Evolutionary conservation across 37 sponge, comb jelly and placozoan species (phyloP), one percentile per base, ranked within the genome.

Genomic region (Sycon ciliatum): DNA sequence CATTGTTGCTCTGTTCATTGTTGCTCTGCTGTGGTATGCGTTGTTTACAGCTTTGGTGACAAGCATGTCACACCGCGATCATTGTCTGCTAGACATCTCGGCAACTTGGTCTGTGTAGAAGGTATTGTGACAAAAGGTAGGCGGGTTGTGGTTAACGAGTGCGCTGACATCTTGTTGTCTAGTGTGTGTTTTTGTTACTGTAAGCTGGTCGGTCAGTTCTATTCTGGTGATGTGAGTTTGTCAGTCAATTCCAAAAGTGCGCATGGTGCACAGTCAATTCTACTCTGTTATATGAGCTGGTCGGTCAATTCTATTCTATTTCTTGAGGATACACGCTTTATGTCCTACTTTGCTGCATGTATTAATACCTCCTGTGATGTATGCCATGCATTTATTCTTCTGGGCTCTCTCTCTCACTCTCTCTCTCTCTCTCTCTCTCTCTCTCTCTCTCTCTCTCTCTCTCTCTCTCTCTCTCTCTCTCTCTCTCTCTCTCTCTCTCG

Each of bases 81-180:
- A 20, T 73, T 96, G 13, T 76, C 87, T n/a, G 79, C 93, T 56
- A 74, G 76, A 16, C 36, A 71, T 55, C 78, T 96, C 38, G 90
- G 90, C 63, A 86, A 79, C 54, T 74, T 96, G 28, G 84, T 96
- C 29, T 96, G 99, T 74, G 72, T 96, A 31, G 99, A 96, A 67
- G 99, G 99, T 0, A 96, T 96, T 73, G 85, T 96, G 34, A 96
- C 99, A 9, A 91, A 88, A 71, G 79, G 94, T 80, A 69, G 54
- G 35, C 67, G 39, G 18, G 65, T 61, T 11, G 7, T 9, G 9
- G 26, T 23, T n/a, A 26, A 9, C 9, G 11, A 26, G 26, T 27
- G 7, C 11, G 11, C 7, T 61, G 9, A 20, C 11, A 61, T n/a
- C 26, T 61, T n/a, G 9, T 9, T n/a, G 16, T 16, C 52, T 46